These are phyloP conservation scores for Ligdia adustata DNA, from an alignment of 2,888 invertebrate genomes.

Conservation along the genomic window DNA sequence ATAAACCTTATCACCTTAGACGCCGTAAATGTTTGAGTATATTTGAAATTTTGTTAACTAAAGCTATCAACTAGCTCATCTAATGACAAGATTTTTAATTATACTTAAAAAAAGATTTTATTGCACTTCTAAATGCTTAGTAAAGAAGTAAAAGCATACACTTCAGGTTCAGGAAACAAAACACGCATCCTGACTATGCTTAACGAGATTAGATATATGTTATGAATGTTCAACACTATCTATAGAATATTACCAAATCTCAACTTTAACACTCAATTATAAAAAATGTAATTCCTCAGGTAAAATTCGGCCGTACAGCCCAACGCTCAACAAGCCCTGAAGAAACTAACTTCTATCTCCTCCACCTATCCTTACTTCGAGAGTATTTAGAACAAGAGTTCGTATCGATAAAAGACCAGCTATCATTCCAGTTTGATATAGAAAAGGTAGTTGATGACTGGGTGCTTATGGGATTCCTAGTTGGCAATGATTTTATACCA, in stretches of 20 bases:
- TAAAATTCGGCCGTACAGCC: constrained; percentile 89
- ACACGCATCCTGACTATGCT: too few species aligned
- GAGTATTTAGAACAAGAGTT: constrained; percentile 98
- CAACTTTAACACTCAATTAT: background rate
- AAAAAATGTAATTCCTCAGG: constrained; percentile 70
- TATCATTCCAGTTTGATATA: constrained; percentile 91
- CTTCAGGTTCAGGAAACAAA: too few species aligned
- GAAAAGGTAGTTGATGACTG: constrained; percentile 98
- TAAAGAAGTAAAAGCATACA: too few species aligned
- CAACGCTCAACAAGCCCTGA: constrained; percentile 90
- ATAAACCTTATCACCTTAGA: too few species aligned
- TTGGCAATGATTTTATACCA: constrained; percentile 99
- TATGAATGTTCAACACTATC: too few species aligned
- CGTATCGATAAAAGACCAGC: constrained; percentile 84
- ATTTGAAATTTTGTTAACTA: too few species aligned
- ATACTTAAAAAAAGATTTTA: too few species aligned
- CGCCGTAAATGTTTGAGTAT: too few species aligned
- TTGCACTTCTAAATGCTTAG: too few species aligned
- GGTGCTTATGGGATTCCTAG: constrained; percentile 98
- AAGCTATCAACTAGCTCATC: too few species aligned
- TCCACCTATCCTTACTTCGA: constrained; percentile 95
- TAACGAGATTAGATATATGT: too few species aligned
- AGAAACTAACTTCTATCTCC: constrained; percentile 95
- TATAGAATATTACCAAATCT: background rate
- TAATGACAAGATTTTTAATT: too few species aligned